Conservation (phyloP, 2,888 invertebrate genomes). For the Archips xylosteana region DNA sequence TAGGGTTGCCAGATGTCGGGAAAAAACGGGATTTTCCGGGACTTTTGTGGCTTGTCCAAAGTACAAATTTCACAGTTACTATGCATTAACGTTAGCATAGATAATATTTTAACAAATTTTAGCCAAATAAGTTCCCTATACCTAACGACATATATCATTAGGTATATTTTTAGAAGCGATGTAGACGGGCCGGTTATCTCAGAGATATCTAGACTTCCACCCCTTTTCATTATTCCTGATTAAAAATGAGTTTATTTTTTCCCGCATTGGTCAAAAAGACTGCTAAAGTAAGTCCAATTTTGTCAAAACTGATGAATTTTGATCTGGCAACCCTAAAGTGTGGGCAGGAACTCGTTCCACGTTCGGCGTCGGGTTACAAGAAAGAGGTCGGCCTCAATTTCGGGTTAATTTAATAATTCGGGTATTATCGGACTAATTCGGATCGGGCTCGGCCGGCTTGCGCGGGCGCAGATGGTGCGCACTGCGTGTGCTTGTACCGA, state of each 20-base stretch:
- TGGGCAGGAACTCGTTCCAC: slow-evolving; percentile 62
- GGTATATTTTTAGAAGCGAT: no score
- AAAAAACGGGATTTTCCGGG: not conserved
- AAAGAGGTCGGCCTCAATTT: slow-evolving; percentile 69
- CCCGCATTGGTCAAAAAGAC: no score
- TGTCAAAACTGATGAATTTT: not conserved
- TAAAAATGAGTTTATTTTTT: no score
- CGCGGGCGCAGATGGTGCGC: slow-evolving; percentile 68
- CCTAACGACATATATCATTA: no score
- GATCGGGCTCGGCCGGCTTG: slow-evolving; percentile 63
- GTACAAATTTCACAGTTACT: not conserved
- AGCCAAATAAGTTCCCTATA: no score
- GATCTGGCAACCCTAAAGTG: not conserved
- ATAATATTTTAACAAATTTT: no score
- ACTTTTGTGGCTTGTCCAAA: not conserved
- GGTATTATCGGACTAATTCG: slow-evolving; percentile 69
- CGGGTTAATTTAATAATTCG: slow-evolving; percentile 74
- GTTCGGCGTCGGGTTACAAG: slow-evolving; percentile 67
- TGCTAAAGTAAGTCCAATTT: no score
- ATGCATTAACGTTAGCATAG: no score
- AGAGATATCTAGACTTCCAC: no score
- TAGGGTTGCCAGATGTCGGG: not conserved
- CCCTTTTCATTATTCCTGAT: no score
- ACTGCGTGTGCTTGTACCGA: slow-evolving; percentile 43
- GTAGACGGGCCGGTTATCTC: no score